phyloP scores from a whole-genome alignment of 2,113 vertebrate genomes.

The Nematolebias whitei region DNA sequence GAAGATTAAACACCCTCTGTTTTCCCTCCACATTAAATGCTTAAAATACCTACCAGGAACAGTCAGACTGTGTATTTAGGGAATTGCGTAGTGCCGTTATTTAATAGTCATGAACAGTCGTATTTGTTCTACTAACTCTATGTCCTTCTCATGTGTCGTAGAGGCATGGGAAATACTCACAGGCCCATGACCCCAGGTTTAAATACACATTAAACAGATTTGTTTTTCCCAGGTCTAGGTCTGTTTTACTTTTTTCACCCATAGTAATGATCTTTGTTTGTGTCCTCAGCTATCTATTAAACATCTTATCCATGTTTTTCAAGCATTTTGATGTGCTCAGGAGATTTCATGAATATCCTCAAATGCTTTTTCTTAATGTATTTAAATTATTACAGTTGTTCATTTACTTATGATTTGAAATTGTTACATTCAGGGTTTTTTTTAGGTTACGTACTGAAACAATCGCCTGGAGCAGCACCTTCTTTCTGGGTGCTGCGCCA shows the following conservation, averaged over 20 bases:
- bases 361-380: not conserved
- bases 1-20: not conserved
- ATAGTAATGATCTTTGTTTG: slow-evolving; percentile 19
- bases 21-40: not conserved
- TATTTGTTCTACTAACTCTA: slow-evolving; percentile 52
- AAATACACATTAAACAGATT: slow-evolving; percentile 51
- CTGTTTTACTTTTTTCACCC: slow-evolving; percentile 19
- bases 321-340: not conserved
- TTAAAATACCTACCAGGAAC: slow-evolving; percentile 1
- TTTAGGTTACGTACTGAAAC: not conserved
- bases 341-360: not conserved
- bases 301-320: not conserved
- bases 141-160: slow-evolving; percentile 56
- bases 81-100: slow-evolving; percentile 48
- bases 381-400: slow-evolving; percentile 6
- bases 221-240: slow-evolving; percentile 34
- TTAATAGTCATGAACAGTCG: slow-evolving; percentile 50
- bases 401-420: not conserved
- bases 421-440: not conserved
- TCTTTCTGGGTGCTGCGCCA: not conserved
- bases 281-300: slow-evolving; percentile 1
- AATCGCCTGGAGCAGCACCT: not conserved
- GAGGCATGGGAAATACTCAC: slow-evolving; percentile 60
- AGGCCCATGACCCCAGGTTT: slow-evolving; percentile 58
- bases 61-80: slow-evolving; percentile 17